Conservation (phyloP, 2,113 vertebrate genomes). For the Hirundichthys speculiger region DNA sequence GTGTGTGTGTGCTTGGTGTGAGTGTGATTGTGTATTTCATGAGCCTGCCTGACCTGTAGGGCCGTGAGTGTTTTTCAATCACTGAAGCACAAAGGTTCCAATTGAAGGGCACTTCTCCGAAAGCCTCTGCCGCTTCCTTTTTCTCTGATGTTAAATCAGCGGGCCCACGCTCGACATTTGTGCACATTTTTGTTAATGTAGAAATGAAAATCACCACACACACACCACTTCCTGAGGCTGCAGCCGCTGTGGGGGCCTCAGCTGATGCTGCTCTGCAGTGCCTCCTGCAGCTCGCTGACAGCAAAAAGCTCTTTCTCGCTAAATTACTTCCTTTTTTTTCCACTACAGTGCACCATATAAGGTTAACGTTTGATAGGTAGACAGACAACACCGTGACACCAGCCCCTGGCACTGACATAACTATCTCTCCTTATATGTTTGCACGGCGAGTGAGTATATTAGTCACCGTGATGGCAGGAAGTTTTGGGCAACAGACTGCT, state of each 20-base stretch:
- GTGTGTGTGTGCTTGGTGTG: constrained; percentile 10
- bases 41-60: too few relatives aligned
- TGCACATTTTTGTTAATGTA: constrained; percentile 12
- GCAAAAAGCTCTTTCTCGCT: constrained; percentile 23
- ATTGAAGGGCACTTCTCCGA: constrained; percentile 3
- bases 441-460: constrained; percentile 14
- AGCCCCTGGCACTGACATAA: constrained; percentile 4
- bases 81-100: too few relatives aligned
- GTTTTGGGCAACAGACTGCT: constrained; percentile 17
- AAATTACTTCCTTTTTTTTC: constrained; percentile 57
- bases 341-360: constrained; percentile 67
- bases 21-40: constrained; percentile 7
- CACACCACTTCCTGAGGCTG: constrained; percentile 40
- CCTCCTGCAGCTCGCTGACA: constrained; percentile 54
- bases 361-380: constrained; percentile 61
- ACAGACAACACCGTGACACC: neutral
- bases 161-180: neutral
- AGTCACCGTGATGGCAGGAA: constrained; percentile 44
- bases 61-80: constrained; percentile 8
- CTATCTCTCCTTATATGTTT: constrained; percentile 22
- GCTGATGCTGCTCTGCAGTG: constrained; percentile 47
- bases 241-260: constrained; percentile 18
- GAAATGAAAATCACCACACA: constrained; percentile 46
- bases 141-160: neutral
- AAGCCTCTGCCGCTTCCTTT: constrained; percentile 7